Conservation (phyloP, 2,797 vertebrate genomes). For the Malurus splendens region DNA sequence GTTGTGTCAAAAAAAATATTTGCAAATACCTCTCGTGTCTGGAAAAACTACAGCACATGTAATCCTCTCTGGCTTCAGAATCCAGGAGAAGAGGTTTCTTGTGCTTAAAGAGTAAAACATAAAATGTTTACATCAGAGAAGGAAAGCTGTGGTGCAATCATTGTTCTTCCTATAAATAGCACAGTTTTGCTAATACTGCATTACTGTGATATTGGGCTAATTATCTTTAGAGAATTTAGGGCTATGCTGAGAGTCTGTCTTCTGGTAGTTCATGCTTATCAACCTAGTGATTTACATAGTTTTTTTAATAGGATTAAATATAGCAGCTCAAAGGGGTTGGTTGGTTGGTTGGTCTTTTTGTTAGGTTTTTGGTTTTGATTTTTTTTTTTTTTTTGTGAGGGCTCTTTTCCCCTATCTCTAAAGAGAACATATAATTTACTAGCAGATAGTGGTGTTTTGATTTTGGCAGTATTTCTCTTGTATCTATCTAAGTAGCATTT, state of each 20-base stretch:
- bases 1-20: not conserved
- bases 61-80: not conserved
- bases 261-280: not conserved
- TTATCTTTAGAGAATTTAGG: not conserved
- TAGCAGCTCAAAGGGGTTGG: not conserved
- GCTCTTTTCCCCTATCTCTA: not conserved
- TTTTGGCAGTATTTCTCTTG: not conserved
- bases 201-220: not conserved
- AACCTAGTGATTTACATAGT: not conserved
- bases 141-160: not conserved
- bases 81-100: not conserved
- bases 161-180: not conserved
- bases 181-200: not conserved
- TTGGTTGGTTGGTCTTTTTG: fast-evolving
- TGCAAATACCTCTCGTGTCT: not conserved
- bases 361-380: no score
- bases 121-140: not conserved
- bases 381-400: not conserved
- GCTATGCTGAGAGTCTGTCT: not conserved
- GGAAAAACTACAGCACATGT: not conserved
- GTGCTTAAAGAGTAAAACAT: not conserved
- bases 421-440: not conserved
- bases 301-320: not conserved
- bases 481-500: not conserved
- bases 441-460: not conserved